These are phyloP conservation scores for Melikaiella ostensackeni DNA, from an alignment of 2,888 invertebrate genomes.

Conservation along the genomic window DNA sequence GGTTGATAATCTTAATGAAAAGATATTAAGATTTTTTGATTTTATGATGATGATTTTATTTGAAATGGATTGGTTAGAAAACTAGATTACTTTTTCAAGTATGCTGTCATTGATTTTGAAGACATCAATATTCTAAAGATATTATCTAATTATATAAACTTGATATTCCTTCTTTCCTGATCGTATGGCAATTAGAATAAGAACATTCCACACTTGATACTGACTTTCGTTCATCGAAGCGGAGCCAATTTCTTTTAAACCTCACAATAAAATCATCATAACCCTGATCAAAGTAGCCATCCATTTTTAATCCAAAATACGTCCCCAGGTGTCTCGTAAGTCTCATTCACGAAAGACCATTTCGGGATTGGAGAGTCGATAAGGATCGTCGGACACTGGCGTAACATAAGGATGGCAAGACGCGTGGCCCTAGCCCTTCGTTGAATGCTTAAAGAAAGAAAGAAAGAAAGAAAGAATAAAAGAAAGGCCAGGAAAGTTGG, in stretches of 20 bases:
- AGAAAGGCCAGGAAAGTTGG: slow-evolving; percentile 63
- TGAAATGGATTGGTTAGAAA: too few species aligned
- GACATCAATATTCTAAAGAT: too few species aligned
- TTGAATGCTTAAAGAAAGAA: slow-evolving; percentile 52
- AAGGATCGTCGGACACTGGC: slow-evolving; percentile 48
- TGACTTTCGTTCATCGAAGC: background rate
- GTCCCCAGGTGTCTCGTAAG: slow-evolving; percentile 14
- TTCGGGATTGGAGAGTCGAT: slow-evolving; percentile 47
- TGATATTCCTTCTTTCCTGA: too few species aligned
- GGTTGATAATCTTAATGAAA: too few species aligned
- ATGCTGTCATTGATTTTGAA: too few species aligned
- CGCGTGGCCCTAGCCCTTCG: slow-evolving; percentile 47
- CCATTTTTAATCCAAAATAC: background rate
- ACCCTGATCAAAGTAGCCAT: background rate
- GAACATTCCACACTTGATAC: too few species aligned
- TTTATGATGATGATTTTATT: too few species aligned
- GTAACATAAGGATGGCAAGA: slow-evolving; percentile 41
- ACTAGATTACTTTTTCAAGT: too few species aligned
- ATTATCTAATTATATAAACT: too few species aligned
- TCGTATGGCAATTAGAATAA: too few species aligned
- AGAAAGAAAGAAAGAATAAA: slow-evolving; percentile 56
- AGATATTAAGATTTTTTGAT: too few species aligned
- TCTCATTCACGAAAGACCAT: slow-evolving; percentile 27
- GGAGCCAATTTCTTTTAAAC: background rate
- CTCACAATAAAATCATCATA: background rate